Base-by-base conservation (phyloP, 1,140 invertebrate genomes). In the Drosophila melanica region DNA sequence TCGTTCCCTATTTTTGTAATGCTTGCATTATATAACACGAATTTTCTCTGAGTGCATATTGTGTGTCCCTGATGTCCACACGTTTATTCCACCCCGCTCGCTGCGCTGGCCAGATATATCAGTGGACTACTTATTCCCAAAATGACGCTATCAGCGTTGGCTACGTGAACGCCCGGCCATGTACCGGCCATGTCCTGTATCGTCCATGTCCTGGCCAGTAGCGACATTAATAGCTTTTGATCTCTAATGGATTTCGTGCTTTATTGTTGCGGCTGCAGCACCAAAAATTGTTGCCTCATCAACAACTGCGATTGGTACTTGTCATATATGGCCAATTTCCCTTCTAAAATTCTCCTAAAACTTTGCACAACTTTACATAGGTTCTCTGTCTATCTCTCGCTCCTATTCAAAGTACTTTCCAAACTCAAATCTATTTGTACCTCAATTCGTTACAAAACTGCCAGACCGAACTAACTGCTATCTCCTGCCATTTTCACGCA, bases 201-300 rank as follows among this genome's bases (percentile, higher is more conserved):
- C 41, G 12, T 42, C 23, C 44, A 30, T 30, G 41, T 37, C 54
- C 64, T 48, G 44, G 18, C 27, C 45, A 35, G 48, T 37, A 30
- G 33, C 35, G 41, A 70, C 71, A 60, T 60, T 75, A 77, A 77
- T 77, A 72, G 59, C 53, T 75, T 58, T 58, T 64, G 71, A 77
- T 77, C 71, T 77, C 71, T 77, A 77, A 77, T 77, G 75, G 75
- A 77, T 77, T 77, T 70, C 75, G 75, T 77, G 75, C 65, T 69
- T 65, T 65, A 77, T 77, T 64, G 35, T 66, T 44, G 57, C 57
- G 57, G 23, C 42, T 57, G 42, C 50, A 58, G 64, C 6, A 8
- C 4, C 37, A 27, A 30, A 30, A 50, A 50, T 57, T 33, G 48
- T 33, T 50, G 23, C 41, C 55, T 33, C 41, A 45, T 58, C 55